These are phyloP conservation scores for Decapterus maruadsi DNA, from an alignment of 2,797 vertebrate genomes.

Conservation along the genomic window DNA sequence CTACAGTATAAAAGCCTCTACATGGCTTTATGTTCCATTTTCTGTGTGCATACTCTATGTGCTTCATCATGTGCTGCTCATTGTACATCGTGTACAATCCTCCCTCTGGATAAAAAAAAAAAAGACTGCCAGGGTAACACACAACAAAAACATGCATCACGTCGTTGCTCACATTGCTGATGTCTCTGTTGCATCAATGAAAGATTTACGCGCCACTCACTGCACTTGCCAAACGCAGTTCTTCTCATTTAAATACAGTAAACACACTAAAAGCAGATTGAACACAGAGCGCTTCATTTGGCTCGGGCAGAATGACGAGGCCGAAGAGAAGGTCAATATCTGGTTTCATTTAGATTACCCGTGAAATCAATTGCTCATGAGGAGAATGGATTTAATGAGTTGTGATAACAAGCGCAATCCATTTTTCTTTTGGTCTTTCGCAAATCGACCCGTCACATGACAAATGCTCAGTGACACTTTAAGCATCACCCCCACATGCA, in stretches of 20 bases:
- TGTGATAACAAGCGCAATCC: constrained; percentile 41
- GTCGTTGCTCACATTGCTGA: background rate
- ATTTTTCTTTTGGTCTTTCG: constrained; percentile 35
- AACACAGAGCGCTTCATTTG: constrained; percentile 13
- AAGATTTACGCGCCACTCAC: background rate
- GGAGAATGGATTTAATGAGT: constrained; percentile 57
- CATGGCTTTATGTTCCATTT: constrained; percentile 6
- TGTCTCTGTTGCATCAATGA: constrained; percentile 10
- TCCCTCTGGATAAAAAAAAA: background rate
- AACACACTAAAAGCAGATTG: constrained; percentile 20
- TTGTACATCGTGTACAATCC: constrained; percentile 7
- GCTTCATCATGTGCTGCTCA: background rate
- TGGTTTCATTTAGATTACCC: constrained; percentile 53
- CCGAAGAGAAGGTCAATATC: constrained; percentile 45
- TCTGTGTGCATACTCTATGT: constrained; percentile 5
- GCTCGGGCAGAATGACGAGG: constrained; percentile 2
- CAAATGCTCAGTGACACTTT: constrained; percentile 38
- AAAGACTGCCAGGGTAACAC: background rate
- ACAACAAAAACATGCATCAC: background rate
- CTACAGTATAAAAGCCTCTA: constrained; percentile 19
- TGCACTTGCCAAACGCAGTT: constrained; percentile 8
- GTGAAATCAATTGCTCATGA: constrained; percentile 55
- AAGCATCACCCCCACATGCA: constrained; percentile 13
- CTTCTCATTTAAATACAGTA: constrained; percentile 8
- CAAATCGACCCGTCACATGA: constrained; percentile 35